Conservation (phyloP, 2,888 invertebrate species). For the Pterostichus niger region DNA sequence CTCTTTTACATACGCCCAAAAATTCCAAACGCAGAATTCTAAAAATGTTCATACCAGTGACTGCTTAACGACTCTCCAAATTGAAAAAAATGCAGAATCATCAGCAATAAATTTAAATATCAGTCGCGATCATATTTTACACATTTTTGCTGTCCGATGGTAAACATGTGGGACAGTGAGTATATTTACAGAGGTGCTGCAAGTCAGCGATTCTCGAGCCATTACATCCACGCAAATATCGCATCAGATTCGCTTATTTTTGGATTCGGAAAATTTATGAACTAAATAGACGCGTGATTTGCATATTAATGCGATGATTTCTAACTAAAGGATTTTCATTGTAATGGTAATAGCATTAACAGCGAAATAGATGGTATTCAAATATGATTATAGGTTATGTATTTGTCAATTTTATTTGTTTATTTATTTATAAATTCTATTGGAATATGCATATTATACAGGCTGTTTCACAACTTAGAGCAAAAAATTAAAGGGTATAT, state of each 20-base stretch:
- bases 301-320: conserved; percentile 6
- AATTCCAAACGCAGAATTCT: too few species aligned
- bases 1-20: too few species aligned
- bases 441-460: too few species aligned
- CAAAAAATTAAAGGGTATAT: too few species aligned
- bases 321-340: background rate
- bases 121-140: conserved; percentile 20
- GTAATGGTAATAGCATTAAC: background rate
- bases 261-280: conserved; percentile 37
- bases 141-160: conserved; percentile 12
- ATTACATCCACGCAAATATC: conserved; percentile 48
- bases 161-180: conserved; percentile 34
- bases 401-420: background rate
- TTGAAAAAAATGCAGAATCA: background rate
- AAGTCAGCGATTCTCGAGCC: conserved; percentile 4
- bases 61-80: too few species aligned
- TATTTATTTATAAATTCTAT: too few species aligned
- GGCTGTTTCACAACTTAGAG: too few species aligned
- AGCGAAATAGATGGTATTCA: background rate
- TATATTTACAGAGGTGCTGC: conserved; percentile 29
- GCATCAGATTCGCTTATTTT: conserved; percentile 31
- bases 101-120: conserved; percentile 22
- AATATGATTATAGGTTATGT: background rate
- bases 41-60: too few species aligned
- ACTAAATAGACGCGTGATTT: conserved; percentile 26